Evolutionary conservation across 64 coral and sea anemone species (phyloP).

Genomic region (Astreopora myriophthalma): DNA sequence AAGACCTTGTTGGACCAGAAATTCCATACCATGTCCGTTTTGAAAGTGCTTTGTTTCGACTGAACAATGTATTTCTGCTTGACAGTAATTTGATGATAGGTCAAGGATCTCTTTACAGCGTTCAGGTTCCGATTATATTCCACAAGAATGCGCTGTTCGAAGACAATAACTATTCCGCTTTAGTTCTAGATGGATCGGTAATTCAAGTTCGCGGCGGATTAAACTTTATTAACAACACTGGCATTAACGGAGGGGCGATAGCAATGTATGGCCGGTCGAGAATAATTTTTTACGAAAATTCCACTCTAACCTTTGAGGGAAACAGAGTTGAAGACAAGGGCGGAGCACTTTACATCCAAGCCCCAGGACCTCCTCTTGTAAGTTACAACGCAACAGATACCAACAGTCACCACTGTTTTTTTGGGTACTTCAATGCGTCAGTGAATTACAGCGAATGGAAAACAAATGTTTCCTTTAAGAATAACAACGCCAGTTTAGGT

Average conservation of each 20-base stretch:
- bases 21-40: slow-evolving; percentile 65
- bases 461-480: slow-evolving; percentile 54
- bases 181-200: slow-evolving; percentile 71
- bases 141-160: slow-evolving; percentile 25
- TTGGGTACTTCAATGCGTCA: slow-evolving; percentile 49
- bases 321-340: slow-evolving; percentile 74
- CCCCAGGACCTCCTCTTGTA: slow-evolving; percentile 75
- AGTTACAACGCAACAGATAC: slow-evolving; percentile 69
- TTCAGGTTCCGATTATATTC: slow-evolving; percentile 61
- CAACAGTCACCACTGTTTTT: slow-evolving; percentile 67
- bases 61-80: slow-evolving; percentile 31
- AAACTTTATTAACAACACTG: slow-evolving; percentile 67
- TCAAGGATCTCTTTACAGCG: slow-evolving; percentile 75
- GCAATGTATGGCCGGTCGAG: slow-evolving; percentile 81
- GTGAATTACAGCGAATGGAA: slow-evolving; percentile 70
- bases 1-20: slow-evolving; percentile 73
- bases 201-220: slow-evolving; percentile 39
- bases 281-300: slow-evolving; percentile 61
- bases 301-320: slow-evolving; percentile 40
- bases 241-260: slow-evolving; percentile 73
- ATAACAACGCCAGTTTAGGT: slow-evolving; percentile 50
- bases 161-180: slow-evolving; percentile 62
- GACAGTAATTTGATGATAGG: slow-evolving; percentile 7
- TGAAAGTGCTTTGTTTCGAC: slow-evolving; percentile 36
- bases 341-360: slow-evolving; percentile 72